These are phyloP conservation scores for Apocrypta bakeri DNA, from an alignment of 1,140 invertebrate genomes.

Conservation along the genomic window DNA sequence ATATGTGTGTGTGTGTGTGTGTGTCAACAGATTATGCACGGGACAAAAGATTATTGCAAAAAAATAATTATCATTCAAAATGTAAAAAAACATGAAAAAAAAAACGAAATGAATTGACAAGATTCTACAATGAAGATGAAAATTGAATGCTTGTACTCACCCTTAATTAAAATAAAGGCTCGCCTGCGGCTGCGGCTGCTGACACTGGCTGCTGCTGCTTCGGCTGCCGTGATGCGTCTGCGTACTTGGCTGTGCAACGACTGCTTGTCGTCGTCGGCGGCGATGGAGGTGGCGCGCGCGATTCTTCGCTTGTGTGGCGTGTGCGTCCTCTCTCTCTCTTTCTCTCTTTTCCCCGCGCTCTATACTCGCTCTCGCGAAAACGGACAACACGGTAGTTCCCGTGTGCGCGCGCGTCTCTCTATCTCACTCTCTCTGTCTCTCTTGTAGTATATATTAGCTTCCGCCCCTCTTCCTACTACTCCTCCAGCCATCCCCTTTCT, in stretches of 20 bases:
- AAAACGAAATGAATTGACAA: no score
- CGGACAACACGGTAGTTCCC: neutral
- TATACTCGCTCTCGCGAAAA: neutral
- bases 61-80: no score
- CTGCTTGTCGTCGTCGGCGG: slow-evolving; percentile 25
- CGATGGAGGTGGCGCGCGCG: slow-evolving; percentile 16
- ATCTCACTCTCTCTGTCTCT: neutral
- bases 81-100: no score
- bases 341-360: neutral
- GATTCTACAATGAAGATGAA: neutral
- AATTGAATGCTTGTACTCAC: neutral
- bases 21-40: no score
- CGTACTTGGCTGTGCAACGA: slow-evolving; percentile 38
- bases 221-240: slow-evolving; percentile 37
- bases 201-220: neutral
- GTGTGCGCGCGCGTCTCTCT: neutral
- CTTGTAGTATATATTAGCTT: neutral
- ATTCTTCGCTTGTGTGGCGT: neutral
- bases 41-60: no score
- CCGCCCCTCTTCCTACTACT: neutral
- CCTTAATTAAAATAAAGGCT: slow-evolving; percentile 10
- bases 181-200: slow-evolving; percentile 15
- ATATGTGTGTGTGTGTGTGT: no score
- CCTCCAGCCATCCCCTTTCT: neutral
- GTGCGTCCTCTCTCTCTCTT: neutral